A percentile compares a stretch with the other conserved stretches of the same genome.
Conservation (phyloP, 2,113 vertebrate genomes). For the Tragelaphus imberbis region DNA sequence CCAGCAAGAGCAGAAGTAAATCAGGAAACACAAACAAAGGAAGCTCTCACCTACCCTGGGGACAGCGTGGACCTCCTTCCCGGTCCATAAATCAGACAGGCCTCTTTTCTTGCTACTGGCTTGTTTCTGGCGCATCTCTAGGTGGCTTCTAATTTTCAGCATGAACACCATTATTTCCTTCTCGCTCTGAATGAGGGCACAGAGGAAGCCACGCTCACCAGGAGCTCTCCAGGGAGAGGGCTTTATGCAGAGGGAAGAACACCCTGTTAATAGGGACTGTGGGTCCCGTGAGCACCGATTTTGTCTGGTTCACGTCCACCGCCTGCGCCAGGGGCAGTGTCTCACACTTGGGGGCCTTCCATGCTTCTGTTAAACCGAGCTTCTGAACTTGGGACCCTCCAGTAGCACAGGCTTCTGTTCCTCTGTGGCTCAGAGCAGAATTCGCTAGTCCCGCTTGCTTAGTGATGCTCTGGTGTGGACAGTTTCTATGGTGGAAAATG, state of each 20-base stretch:
- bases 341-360: background rate
- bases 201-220: background rate
- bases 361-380: background rate
- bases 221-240: background rate
- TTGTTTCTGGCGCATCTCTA: rapidly evolving
- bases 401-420: background rate
- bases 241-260: background rate
- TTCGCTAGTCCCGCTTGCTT: background rate
- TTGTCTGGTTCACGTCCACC: rapidly evolving
- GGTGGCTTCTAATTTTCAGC: background rate
- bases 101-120: background rate
- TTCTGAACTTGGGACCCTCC: background rate
- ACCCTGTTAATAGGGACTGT: rapidly evolving
- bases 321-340: background rate
- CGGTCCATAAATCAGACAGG: background rate
- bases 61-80: rapidly evolving
- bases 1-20: background rate
- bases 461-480: background rate
- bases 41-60: background rate
- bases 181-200: background rate
- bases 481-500: background rate
- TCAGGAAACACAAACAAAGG: background rate
- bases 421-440: background rate
- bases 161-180: rapidly evolving
- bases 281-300: background rate